Conservation (phyloP, 2,888 invertebrate species). For the Drosophila melanosoma region DNA sequence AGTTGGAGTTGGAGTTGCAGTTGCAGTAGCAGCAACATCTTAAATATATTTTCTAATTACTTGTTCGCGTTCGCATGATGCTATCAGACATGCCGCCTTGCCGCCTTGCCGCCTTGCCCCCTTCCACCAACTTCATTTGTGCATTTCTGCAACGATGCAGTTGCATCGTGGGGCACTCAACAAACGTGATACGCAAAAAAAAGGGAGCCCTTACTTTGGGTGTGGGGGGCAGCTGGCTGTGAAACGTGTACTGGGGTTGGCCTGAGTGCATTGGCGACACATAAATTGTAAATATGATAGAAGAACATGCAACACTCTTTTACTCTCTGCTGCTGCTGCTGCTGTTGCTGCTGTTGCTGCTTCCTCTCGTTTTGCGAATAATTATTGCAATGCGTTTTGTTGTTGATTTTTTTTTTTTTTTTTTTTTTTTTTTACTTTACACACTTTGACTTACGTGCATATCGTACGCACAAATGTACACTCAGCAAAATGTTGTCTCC, state of each 20-base stretch:
- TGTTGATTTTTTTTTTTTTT: conserved; percentile 10
- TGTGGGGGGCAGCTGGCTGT: conserved; percentile 12
- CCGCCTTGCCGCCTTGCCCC: conserved; percentile 6
- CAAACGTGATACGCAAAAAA: conserved; percentile 6
- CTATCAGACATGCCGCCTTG: conserved; percentile 35
- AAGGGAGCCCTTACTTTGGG: conserved; percentile 6
- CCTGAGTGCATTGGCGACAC: conserved; percentile 74
- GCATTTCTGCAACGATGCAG: conserved; percentile 43
- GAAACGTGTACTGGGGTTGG: conserved; percentile 32
- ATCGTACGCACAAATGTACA: conserved; percentile 14
- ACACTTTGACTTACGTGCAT: conserved; percentile 22
- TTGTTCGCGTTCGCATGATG: conserved; percentile 75
- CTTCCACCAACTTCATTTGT: conserved; percentile 25
- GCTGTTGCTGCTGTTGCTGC: conserved; percentile 23
- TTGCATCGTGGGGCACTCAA: conserved; percentile 20
- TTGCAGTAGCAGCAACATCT: conserved; percentile 35
- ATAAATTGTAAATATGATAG: conserved; percentile 79
- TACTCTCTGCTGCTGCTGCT: conserved; percentile 12
- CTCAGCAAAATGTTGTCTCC: not conserved
- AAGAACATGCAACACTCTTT: conserved; percentile 68
- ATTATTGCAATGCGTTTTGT: conserved; percentile 52
- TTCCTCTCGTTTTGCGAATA: conserved; percentile 38
- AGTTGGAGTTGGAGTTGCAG: conserved; percentile 13
- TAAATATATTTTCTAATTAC: conserved; percentile 80
- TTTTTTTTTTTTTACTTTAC: conserved; percentile 3